These are phyloP conservation scores for Eulimnadia texana DNA, from an alignment of 1,140 invertebrate genomes.

Conservation along the genomic window DNA sequence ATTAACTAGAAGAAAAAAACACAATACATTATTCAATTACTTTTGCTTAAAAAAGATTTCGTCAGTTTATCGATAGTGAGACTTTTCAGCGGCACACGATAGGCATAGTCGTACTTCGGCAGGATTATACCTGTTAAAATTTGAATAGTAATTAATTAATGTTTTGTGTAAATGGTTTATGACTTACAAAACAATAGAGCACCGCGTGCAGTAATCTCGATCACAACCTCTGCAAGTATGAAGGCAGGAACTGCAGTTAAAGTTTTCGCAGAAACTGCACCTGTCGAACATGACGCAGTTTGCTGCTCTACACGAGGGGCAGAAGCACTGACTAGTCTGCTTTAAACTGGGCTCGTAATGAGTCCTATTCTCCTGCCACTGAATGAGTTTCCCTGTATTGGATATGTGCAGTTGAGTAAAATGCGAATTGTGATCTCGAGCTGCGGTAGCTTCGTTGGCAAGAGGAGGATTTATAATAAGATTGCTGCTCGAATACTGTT, in stretches of 20 bases:
- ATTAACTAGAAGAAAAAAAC: conserved; percentile 3
- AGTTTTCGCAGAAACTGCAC: conserved; percentile 1
- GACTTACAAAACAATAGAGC: not conserved
- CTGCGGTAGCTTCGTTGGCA: no score
- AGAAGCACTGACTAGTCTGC: not conserved
- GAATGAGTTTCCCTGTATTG: not conserved
- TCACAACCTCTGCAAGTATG: not conserved
- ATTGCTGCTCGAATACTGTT: no score
- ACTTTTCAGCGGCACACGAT: not conserved
- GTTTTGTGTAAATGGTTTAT: not conserved
- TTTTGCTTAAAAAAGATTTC: not conserved
- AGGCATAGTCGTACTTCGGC: conserved; percentile 2
- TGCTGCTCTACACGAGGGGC: not conserved
- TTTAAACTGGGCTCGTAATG: not conserved
- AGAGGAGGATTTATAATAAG: no score
- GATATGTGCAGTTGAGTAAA: no score
- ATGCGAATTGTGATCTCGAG: no score
- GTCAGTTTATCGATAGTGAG: not conserved
- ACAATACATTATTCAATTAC: not conserved
- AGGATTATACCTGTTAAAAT: not conserved
- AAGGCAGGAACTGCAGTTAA: not conserved
- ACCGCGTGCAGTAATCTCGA: not conserved
- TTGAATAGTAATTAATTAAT: not conserved
- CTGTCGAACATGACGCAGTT: not conserved
- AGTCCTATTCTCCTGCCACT: not conserved